A percentile compares a stretch with the other conserved stretches of the same genome.
These are phyloP conservation scores for Parnassius smintheus DNA, from an alignment of 2,888 invertebrate species.

Conservation along the genomic window DNA sequence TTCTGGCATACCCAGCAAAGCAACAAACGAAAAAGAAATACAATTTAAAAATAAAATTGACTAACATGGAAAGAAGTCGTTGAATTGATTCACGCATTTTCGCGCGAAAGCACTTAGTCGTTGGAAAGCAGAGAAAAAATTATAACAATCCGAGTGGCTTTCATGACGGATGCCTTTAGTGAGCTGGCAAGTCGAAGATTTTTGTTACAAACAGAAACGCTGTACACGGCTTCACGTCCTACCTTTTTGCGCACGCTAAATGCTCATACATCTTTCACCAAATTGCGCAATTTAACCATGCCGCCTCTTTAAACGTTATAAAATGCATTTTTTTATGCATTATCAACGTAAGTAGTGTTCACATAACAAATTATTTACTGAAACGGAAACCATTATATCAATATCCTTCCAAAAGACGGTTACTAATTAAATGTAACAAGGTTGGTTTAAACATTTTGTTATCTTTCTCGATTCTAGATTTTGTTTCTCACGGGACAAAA, in stretches of 20 bases:
- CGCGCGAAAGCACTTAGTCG: conserved; percentile 20
- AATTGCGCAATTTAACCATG: conserved; percentile 59
- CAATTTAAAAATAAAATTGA: not conserved
- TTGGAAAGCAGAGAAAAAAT: conserved; percentile 25
- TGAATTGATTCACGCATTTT: conserved; percentile 5
- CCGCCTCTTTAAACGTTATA: conserved; percentile 44
- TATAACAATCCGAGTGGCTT: conserved; percentile 10
- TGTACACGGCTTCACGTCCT: conserved; percentile 51
- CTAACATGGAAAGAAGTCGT: not conserved
- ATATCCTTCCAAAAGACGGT: conserved; percentile 32
- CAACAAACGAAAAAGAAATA: not conserved
- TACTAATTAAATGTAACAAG: conserved; percentile 27
- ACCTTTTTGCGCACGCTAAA: conserved; percentile 60
- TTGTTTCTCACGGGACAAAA: conserved; percentile 69
- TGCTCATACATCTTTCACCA: conserved; percentile 60
- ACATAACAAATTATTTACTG: conserved; percentile 40
- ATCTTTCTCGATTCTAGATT: conserved; percentile 51
- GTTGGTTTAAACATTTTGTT: conserved; percentile 38
- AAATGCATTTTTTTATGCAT: conserved; percentile 43
- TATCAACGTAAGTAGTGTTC: conserved; percentile 10
- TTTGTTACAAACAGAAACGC: conserved; percentile 46
- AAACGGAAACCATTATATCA: conserved; percentile 40
- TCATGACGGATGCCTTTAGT: conserved; percentile 20
- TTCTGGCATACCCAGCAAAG: no score
- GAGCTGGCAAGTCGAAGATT: conserved; percentile 40